Percentiles rank a stretch among this genome's conserved stretches.
These are phyloP conservation scores for Euplagia quadripunctaria DNA, from an alignment of 2,888 invertebrate genomes.

Conservation along the genomic window DNA sequence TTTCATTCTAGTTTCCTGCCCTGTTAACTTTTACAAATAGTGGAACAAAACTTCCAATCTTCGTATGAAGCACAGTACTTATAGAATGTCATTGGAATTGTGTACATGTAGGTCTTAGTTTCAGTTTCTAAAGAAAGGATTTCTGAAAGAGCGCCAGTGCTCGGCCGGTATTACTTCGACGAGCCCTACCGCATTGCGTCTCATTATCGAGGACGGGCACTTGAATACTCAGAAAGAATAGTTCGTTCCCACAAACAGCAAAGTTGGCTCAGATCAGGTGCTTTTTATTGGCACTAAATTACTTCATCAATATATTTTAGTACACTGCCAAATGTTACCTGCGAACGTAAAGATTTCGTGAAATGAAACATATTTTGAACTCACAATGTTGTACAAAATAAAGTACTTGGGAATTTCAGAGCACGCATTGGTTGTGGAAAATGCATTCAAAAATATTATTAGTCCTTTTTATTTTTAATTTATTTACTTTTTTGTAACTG, in stretches of 20 bases:
- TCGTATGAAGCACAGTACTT: too few relatives aligned
- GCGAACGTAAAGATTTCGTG: not conserved
- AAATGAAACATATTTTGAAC: too few relatives aligned
- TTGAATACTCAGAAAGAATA: conserved; percentile 56
- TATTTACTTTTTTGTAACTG: too few relatives aligned
- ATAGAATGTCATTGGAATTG: conserved; percentile 22
- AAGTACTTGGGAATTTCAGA: not conserved
- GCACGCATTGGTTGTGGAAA: not conserved
- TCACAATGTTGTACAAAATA: not conserved
- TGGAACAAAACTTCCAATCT: conserved; percentile 14
- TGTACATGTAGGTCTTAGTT: conserved; percentile 16
- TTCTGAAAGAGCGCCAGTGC: conserved; percentile 29
- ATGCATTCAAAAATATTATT: too few relatives aligned
- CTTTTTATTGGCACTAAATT: conserved; percentile 43
- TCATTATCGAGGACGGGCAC: conserved; percentile 59
- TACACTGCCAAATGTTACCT: not conserved
- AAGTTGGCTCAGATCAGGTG: conserved; percentile 52
- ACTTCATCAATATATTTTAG: conserved; percentile 22
- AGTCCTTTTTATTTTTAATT: too few relatives aligned
- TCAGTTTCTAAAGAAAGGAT: conserved; percentile 26
- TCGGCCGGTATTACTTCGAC: conserved; percentile 29
- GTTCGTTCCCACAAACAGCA: conserved; percentile 42
- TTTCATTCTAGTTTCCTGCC: not conserved
- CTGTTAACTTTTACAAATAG: conserved; percentile 5
- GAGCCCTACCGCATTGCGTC: conserved; percentile 68